Evolutionary conservation across 2,113 vertebrate species (phyloP).

Genomic region (Hippoglossus stenolepis): DNA sequence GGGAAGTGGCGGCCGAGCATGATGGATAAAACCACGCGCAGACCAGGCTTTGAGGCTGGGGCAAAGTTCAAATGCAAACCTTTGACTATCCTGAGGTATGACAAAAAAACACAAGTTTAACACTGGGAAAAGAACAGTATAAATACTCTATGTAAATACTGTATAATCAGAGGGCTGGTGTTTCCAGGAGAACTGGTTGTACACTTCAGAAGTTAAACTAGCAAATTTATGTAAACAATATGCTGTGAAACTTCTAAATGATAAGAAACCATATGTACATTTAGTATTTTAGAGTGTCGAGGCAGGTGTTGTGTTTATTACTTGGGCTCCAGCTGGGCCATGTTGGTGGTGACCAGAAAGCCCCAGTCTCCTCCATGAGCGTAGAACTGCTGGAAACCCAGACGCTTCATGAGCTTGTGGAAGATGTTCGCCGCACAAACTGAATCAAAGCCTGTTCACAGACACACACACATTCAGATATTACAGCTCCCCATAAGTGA

Average conservation of each 20-base stretch:
- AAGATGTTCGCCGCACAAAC: constrained; percentile 87
- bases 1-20: constrained; percentile 85
- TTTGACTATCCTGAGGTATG: constrained; percentile 81
- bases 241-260: background rate
- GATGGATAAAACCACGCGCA: constrained; percentile 61
- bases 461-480: background rate
- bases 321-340: constrained; percentile 89
- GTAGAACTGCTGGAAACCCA: constrained; percentile 89
- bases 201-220: background rate
- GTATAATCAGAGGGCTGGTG: background rate
- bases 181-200: background rate
- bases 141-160: background rate
- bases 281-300: background rate
- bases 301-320: constrained; percentile 39
- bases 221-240: background rate
- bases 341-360: constrained; percentile 83
- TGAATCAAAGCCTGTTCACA: constrained; percentile 81
- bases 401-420: constrained; percentile 89
- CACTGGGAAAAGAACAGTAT: background rate
- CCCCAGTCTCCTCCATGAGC: constrained; percentile 93
- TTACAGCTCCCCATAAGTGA: no score
- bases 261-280: no score
- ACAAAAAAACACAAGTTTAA: background rate
- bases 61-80: constrained; percentile 87
- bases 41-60: constrained; percentile 29